A percentile compares a stretch with the other conserved stretches of the same genome.
These are phyloP conservation scores for Pseudochaenichthys georgianus DNA, from an alignment of 2,797 vertebrate genomes.

Conservation along the genomic window DNA sequence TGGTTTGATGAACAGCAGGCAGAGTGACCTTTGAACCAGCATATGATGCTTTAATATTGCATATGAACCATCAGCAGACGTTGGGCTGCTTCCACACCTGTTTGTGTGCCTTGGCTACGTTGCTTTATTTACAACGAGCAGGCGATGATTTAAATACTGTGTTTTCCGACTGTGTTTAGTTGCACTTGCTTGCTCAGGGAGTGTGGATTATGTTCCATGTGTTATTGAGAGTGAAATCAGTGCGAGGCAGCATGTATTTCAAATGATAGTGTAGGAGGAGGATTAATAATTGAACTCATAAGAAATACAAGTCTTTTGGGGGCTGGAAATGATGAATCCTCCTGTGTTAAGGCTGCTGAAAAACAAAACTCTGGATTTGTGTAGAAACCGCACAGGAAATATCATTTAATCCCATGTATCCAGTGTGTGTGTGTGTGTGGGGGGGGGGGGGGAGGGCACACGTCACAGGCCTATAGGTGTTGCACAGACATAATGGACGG, in stretches of 20 bases:
- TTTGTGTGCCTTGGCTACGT: conserved; percentile 36
- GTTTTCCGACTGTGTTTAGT: conserved; percentile 30
- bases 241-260: conserved; percentile 74
- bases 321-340: conserved; percentile 52
- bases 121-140: conserved; percentile 44
- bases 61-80: conserved; percentile 55
- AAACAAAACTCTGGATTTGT: conserved; percentile 19
- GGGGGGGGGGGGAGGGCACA: background rate
- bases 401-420: conserved; percentile 12
- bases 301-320: conserved; percentile 67
- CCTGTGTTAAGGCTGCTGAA: conserved; percentile 42
- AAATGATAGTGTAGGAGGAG: conserved; percentile 73
- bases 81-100: conserved; percentile 62
- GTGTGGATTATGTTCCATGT: conserved; percentile 67
- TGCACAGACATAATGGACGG: conserved; percentile 59
- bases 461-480: conserved; percentile 47
- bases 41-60: conserved; percentile 77
- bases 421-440: conserved; percentile 22
- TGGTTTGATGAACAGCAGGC: conserved; percentile 74
- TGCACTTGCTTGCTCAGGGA: conserved; percentile 51
- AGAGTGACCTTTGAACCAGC: conserved; percentile 73
- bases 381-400: conserved; percentile 1
- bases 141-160: conserved; percentile 34
- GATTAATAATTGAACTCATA: conserved; percentile 76
- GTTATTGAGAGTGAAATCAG: conserved; percentile 70